A percentile compares a stretch with the other conserved stretches of the same genome.
These are phyloP conservation scores for Parotia lawesii DNA, from an alignment of 2,113 vertebrate genomes.

Conservation along the genomic window DNA sequence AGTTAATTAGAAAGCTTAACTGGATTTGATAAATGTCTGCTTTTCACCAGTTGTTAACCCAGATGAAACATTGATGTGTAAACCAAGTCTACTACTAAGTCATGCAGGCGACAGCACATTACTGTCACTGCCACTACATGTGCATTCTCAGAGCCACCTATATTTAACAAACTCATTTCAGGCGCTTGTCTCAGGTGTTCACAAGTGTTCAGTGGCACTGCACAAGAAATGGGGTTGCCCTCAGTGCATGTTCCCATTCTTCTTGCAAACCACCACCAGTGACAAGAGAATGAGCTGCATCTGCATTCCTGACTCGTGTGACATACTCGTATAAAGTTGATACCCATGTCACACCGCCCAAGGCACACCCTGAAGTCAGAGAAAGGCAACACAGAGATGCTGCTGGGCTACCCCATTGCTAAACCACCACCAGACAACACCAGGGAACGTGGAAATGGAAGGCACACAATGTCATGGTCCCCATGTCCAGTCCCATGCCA, in stretches of 20 bases:
- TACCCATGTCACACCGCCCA: not conserved
- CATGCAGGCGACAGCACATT: not conserved
- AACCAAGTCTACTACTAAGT: not conserved
- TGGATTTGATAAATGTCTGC: not conserved
- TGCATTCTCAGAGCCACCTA: not conserved
- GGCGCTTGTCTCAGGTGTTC: not conserved
- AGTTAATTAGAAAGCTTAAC: constrained; percentile 6
- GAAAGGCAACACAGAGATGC: not conserved
- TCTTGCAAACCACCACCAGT: not conserved
- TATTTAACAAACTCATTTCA: not conserved
- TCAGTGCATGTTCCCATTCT: not conserved
- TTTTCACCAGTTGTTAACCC: not conserved
- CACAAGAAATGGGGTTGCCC: not conserved
- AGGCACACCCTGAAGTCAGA: not conserved
- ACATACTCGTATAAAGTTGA: not conserved
- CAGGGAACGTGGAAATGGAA: not conserved
- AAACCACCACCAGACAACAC: not conserved
- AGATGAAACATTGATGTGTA: not conserved
- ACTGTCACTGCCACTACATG: not conserved
- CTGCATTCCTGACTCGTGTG: not conserved
- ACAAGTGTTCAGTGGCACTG: not conserved
- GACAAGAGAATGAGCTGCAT: not conserved
- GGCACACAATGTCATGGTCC: fast-evolving
- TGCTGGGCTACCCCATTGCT: not conserved
- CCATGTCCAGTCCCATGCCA: not conserved